Evolutionary conservation across 2,888 invertebrate species (phyloP).

Genomic region (Polydesmus complanatus): DNA sequence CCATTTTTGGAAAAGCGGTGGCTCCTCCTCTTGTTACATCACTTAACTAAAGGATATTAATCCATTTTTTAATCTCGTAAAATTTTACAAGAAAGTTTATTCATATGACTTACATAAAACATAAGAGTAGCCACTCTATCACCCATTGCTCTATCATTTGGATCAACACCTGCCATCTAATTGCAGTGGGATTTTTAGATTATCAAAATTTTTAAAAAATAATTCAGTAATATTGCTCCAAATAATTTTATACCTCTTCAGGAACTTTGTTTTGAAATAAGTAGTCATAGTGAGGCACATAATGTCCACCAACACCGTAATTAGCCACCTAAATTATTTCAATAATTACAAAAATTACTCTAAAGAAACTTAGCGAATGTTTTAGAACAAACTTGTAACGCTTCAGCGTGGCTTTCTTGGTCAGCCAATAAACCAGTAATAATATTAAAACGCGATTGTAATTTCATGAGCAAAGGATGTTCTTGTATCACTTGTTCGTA

Average conservation of each 20-base stretch:
- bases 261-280: slow-evolving; percentile 22
- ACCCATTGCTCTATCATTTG: slow-evolving; percentile 16
- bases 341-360: not conserved
- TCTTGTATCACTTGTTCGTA: slow-evolving; percentile 21
- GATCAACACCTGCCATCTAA: slow-evolving; percentile 12
- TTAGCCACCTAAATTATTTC: slow-evolving; percentile 30
- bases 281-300: slow-evolving; percentile 33
- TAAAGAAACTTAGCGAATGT: not conserved
- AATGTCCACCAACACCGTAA: slow-evolving; percentile 38
- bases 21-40: slow-evolving; percentile 26
- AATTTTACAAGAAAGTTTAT: not conserved
- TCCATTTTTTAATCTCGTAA: not conserved
- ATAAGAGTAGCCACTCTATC: slow-evolving; percentile 26
- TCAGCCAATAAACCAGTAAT: slow-evolving; percentile 28
- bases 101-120: slow-evolving; percentile 24
- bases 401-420: slow-evolving; percentile 23
- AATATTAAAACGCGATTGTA: slow-evolving; percentile 24
- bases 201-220: not conserved
- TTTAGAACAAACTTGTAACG: slow-evolving; percentile 23
- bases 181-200: not conserved
- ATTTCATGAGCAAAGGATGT: slow-evolving; percentile 22
- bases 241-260: slow-evolving; percentile 18
- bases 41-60: slow-evolving; percentile 20
- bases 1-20: slow-evolving; percentile 27
- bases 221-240: not conserved